Evolutionary conservation across 2,888 invertebrate species (phyloP), one percentile per base, ranked within the genome.

Genomic region (Hofmannophila pseudospretella): DNA sequence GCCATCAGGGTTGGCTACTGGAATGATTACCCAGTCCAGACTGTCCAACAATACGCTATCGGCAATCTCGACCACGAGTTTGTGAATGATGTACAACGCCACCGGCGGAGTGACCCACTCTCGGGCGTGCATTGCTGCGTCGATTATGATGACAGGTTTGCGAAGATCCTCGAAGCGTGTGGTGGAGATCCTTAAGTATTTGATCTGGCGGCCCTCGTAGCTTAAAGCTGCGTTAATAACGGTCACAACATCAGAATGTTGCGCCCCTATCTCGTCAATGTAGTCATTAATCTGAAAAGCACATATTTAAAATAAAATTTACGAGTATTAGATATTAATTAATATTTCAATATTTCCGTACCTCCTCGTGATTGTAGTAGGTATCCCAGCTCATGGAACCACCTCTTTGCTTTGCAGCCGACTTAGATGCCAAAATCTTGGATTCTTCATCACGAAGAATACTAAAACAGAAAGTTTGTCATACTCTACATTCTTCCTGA

Each of bases 101-200:
- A 91, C 89, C 4, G 91, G 89, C 1, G 92, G 88, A 0, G 93
- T 90, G 37, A 92, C 90, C 93, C 93, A 93, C 69, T 94, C 94
- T 34, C 93, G 88, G 4, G 90, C 91, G 54, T 91, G 91, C 27
- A 90, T 89, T 16, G 89, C 90, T 16, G 88, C 89, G 47, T 92
- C 91, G 16, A 91, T 79, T 16, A 91, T 64, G 42, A 92, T 87
- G 1, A 88, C 85, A 0, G 90, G 91, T 39, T 90, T 90, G 22
- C 47, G 58, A n/a, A 63, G 51, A 39, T 79, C 67, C 40, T 77
- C 78, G 31, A 76, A 78, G 7, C 76, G 73, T 10, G 79, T 78
- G 14, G 78, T 84, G 1, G 91, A 91, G 39, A 92, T 88, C 57
- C 89, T 90, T 32, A 91, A 75, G 44, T 87, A 86, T 49, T 88